Evolutionary conservation across 2,113 vertebrate species (phyloP).

Genomic region (Bubo bubo): DNA sequence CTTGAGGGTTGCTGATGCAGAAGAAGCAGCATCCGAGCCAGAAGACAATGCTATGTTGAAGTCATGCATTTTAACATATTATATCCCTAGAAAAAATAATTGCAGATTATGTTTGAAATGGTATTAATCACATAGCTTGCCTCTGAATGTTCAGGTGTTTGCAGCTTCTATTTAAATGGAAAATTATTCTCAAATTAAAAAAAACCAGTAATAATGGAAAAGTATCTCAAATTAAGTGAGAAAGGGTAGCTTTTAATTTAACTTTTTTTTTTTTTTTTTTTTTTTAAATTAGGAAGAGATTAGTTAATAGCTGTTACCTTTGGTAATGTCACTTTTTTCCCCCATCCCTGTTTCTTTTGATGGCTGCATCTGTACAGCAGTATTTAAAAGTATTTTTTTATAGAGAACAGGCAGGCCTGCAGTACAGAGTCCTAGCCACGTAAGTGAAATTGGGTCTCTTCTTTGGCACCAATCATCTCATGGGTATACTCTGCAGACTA

Average conservation of each 20-base stretch:
- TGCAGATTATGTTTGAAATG: not conserved
- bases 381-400: not conserved
- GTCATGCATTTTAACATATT: not conserved
- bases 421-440: not conserved
- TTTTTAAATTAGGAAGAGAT: not conserved
- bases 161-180: not conserved
- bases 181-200: not conserved
- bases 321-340: not conserved
- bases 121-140: fast-evolving
- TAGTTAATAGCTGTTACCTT: not conserved
- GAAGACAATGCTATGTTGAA: not conserved
- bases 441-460: not conserved
- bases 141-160: not conserved
- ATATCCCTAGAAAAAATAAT: not conserved
- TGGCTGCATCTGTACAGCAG: not conserved
- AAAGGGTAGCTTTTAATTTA: too few relatives aligned
- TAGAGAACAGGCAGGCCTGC: not conserved
- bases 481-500: not conserved
- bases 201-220: too few relatives aligned
- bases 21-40: not conserved
- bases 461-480: not conserved
- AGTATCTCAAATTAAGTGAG: too few relatives aligned
- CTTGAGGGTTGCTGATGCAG: not conserved
- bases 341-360: not conserved
- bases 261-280: too few relatives aligned